phyloP scores from a whole-genome alignment of 2,888 invertebrate species.

The Orchesellides sinensis region DNA sequence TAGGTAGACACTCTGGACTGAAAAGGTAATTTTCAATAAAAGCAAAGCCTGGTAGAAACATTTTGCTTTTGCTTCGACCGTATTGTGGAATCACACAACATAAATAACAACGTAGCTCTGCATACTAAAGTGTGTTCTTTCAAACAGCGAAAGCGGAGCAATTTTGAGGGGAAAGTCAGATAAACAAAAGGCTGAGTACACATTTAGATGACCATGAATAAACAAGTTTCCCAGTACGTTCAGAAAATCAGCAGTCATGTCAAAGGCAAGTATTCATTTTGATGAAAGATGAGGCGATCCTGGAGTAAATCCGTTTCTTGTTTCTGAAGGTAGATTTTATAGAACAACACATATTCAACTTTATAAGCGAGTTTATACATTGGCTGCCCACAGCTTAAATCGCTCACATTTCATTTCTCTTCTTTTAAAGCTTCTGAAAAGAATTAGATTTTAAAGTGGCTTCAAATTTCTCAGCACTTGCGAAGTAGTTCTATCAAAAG shows the following conservation, averaged over 20 bases:
- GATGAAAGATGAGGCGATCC: too few species aligned
- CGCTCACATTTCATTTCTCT: neutral
- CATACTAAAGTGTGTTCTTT: too few species aligned
- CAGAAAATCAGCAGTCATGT: too few species aligned
- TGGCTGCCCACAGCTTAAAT: neutral
- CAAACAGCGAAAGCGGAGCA: neutral
- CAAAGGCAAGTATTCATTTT: neutral
- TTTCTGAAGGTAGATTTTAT: too few species aligned
- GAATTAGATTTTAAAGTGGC: constrained; percentile 17
- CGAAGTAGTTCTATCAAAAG: neutral
- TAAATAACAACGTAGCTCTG: too few species aligned
- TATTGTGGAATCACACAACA: too few species aligned
- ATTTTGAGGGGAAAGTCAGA: neutral
- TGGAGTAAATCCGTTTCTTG: too few species aligned
- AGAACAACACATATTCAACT: too few species aligned
- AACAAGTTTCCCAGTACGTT: too few species aligned
- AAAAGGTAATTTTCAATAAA: constrained; percentile 6
- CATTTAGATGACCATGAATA: neutral
- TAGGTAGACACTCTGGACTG: neutral
- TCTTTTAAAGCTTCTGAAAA: neutral
- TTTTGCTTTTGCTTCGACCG: too few species aligned
- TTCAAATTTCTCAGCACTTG: constrained; percentile 26
- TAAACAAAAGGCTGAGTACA: neutral
- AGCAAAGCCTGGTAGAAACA: neutral
- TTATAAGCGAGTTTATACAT: too few species aligned